phyloP scores from a whole-genome alignment of 2,797 vertebrate genomes.

The Rhynchotus rufescens region DNA sequence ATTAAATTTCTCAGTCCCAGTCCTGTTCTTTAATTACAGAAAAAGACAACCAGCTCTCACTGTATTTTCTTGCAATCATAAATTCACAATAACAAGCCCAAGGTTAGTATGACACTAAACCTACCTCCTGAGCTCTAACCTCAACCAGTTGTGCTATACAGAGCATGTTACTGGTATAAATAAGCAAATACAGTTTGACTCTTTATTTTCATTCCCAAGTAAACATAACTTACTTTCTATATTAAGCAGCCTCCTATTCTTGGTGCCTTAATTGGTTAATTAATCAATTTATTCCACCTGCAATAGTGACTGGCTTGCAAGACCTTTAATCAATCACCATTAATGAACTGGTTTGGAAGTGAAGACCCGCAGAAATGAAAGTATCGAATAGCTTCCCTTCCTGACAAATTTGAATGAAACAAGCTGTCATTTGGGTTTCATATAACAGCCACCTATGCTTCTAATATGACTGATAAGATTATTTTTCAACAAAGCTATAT shows the following conservation, averaged over 20 bases:
- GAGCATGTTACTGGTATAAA: conserved; percentile 30
- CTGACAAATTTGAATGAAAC: conserved; percentile 11
- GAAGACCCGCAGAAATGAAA: conserved; percentile 49
- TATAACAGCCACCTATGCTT: not conserved
- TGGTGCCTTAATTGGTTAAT: conserved; percentile 43
- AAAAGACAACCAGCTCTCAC: not conserved
- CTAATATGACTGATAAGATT: conserved; percentile 10
- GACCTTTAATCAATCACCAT: conserved; percentile 22
- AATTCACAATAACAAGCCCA: not conserved
- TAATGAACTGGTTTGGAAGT: conserved; percentile 12
- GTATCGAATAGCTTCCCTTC: conserved; percentile 1
- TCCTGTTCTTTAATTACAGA: not conserved
- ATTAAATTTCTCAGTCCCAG: not conserved
- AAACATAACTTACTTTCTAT: conserved; percentile 10
- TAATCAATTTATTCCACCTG: conserved; percentile 53
- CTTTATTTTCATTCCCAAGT: conserved; percentile 16
- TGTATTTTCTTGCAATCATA: not conserved
- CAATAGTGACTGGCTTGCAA: conserved; percentile 6
- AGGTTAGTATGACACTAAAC: not conserved
- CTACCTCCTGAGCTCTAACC: not conserved
- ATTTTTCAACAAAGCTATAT: conserved; percentile 63
- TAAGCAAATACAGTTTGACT: conserved; percentile 25
- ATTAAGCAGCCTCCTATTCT: conserved; percentile 24
- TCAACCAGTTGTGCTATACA: conserved; percentile 23
- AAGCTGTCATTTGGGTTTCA: conserved; percentile 13